Evolutionary conservation across 2,113 vertebrate species (phyloP), one percentile per base, ranked within the genome.

Genomic region (Ophiodon elongatus): DNA sequence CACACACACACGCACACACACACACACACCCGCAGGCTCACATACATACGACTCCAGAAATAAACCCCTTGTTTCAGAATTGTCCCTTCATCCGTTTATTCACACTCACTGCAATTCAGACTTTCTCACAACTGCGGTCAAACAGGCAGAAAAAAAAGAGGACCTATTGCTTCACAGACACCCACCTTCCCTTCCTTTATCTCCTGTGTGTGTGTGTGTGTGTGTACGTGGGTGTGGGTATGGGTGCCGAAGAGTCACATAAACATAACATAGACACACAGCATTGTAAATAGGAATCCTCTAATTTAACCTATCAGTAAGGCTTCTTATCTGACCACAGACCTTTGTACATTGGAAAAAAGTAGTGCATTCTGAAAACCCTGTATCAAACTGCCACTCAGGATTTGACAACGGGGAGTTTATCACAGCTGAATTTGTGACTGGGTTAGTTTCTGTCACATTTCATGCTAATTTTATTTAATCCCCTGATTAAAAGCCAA

Each of bases 121-220:
- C 85, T 90, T 89, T 91, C 89, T 92, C 85, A 93, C 87, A 91
- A 89, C 87, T 94, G 92, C 76, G 94, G 93, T 93, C 92, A 93
- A 92, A 92, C 88, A 88, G 93, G 82, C 87, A 93, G 90, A 88
- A 88, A 83, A 79, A 67, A 88, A 82, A 79, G 57, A 56, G 67
- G 43, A 82, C 82, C 47, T 74, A 31, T 92, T 90, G 87, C 89
- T 92, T 86, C 87, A 85, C 74, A 85, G 80, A 82, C 89, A 64
- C 88, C 90, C 85, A 91, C 89, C 79, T 90, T 89, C 86, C 85
- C 73, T 82, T 67, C 67, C 37, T 86, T 89, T 67, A 67, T 85
- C 73, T 76, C 3, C 27, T 62, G 7, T 57, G 23, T 50, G 47
- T 52, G 33, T 70, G 37, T 7, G 27, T 19, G 6, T 70, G 47